phyloP scores from a whole-genome alignment of 2,113 vertebrate species.

The Sceloporus undulatus region DNA sequence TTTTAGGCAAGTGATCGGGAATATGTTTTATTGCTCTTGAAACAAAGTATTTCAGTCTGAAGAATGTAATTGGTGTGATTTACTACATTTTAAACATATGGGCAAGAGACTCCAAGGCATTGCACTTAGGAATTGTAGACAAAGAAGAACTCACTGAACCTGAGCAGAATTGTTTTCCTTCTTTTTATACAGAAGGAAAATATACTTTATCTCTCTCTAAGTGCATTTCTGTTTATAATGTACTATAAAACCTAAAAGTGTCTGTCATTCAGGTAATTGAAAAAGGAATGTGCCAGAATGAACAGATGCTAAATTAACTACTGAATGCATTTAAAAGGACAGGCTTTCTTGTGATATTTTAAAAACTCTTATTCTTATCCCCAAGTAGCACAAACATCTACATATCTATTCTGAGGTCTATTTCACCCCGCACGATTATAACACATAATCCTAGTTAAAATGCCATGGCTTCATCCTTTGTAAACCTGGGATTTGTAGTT shows the following conservation, averaged over 20 bases:
- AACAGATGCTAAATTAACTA: constrained; percentile 72
- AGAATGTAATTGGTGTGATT: constrained; percentile 59
- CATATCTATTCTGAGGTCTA: background rate
- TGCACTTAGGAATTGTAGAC: constrained; percentile 55
- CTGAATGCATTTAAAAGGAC: constrained; percentile 66
- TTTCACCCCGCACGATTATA: too few relatives aligned
- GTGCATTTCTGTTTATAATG: constrained; percentile 72
- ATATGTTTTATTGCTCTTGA: constrained; percentile 63
- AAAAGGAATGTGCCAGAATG: constrained; percentile 74
- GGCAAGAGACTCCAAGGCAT: constrained; percentile 45
- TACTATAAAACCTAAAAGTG: constrained; percentile 77
- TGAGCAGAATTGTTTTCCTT: constrained; percentile 64
- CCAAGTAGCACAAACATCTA: constrained; percentile 49
- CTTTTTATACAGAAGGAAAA: constrained; percentile 61
- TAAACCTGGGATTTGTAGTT: too few relatives aligned
- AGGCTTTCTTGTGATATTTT: constrained; percentile 49
- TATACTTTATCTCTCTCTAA: constrained; percentile 68
- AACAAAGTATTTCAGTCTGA: constrained; percentile 49
- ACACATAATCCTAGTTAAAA: too few relatives aligned
- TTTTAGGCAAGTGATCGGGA: constrained; percentile 69
- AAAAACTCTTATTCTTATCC: constrained; percentile 49
- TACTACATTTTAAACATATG: constrained; percentile 64
- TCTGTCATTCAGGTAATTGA: constrained; percentile 79
- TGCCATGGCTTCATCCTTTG: too few relatives aligned
- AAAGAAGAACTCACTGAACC: constrained; percentile 59